Conservation (phyloP, 1,140 invertebrate species). For the Drosophila quadrilineata region DNA sequence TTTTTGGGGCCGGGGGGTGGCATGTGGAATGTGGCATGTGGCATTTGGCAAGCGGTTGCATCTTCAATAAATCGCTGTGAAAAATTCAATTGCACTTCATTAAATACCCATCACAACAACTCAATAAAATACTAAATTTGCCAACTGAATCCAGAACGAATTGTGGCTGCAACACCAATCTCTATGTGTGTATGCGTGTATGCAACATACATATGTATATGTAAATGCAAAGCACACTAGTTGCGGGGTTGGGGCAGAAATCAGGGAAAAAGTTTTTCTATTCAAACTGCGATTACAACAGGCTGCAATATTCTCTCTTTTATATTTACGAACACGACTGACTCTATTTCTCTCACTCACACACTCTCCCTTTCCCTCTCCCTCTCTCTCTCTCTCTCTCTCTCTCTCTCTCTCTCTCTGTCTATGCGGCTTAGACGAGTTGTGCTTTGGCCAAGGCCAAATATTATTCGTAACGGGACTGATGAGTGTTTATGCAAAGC, state of each 20-base stretch:
- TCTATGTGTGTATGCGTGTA: background rate
- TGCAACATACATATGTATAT: constrained; percentile 3
- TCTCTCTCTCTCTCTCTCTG: background rate
- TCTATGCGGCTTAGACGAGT: no score
- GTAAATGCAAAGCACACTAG: no score
- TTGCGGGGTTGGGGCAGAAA: no score
- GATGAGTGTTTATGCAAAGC: constrained; percentile 34
- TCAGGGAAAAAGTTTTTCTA: constrained; percentile 67
- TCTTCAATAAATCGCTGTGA: constrained; percentile 60
- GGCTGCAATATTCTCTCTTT: constrained; percentile 19
- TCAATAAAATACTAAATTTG: constrained; percentile 76
- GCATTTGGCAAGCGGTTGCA: constrained; percentile 13
- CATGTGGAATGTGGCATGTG: no score
- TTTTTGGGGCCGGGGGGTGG: no score
- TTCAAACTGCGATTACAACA: constrained; percentile 65
- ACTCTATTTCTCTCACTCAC: background rate
- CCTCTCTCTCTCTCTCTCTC: background rate
- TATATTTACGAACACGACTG: background rate
- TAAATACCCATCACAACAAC: constrained; percentile 76
- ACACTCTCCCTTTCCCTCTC: background rate
- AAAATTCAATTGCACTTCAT: constrained; percentile 72
- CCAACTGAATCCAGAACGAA: constrained; percentile 35
- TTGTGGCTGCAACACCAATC: constrained; percentile 16
- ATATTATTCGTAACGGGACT: no score
- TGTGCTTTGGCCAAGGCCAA: no score